Evolutionary conservation across 2,113 vertebrate species (phyloP), one percentile per base, ranked within the genome.

Genomic region (Elephas maximus): DNA sequence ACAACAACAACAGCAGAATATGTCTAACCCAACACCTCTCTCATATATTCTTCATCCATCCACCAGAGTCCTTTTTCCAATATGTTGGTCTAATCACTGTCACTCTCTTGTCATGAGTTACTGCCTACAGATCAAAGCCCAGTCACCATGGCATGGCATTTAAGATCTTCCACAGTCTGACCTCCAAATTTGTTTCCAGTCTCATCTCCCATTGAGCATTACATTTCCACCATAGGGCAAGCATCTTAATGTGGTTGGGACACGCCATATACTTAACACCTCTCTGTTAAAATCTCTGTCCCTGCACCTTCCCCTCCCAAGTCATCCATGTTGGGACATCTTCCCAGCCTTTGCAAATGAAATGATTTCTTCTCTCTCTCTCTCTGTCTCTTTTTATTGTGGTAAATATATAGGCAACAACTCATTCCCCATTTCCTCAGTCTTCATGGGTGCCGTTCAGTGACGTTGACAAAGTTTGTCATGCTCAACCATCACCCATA

Each of bases 181-280:
- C 12, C 65, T 26, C 33, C n/a, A 48, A 0, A 9, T 77, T 73
- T 20, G 44, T 84, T 63, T 6, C 71, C 23, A 18, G 12, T 17
- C 24, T 2, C 28, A 0, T 78, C 44, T 85, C 26, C 79, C 24
- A 57, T 10, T 20, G 0, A 2, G 2, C 0, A 0, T 30, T 79
- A 8, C 12, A 9, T 65, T 63, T 26, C 6, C 18, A 24, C 30
- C 37, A 0, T 1, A 37, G 65, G 81, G 23, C 28, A 41, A 33
- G 6, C 0, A 5, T 63, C 26, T 21, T 62, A 21, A 33, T 33
- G 8, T 51, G 45, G 18, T 44, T 8, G 51, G 71, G 20, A 37
- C 1, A 2, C 60, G 8, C 23, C 1, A 0, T 12, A 60, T 60
- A 6, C 91, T 48, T 67, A 76, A 74, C 1, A 20, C 18, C 51